phyloP scores from a whole-genome alignment of 2,888 invertebrate genomes.

The Agriopis marginaria region DNA sequence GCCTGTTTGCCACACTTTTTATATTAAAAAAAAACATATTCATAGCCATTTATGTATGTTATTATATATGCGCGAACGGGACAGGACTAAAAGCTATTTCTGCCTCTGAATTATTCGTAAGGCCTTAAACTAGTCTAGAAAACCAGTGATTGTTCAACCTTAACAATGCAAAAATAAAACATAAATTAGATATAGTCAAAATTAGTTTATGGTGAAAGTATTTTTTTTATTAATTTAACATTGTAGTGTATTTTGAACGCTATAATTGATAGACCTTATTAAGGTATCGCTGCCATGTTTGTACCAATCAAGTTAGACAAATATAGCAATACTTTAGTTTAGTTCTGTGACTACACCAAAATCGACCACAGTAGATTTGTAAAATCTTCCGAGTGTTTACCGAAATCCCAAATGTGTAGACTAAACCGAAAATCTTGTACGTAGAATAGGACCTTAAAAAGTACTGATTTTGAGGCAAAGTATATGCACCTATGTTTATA shows the following conservation, averaged over 20 bases:
- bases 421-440: conserved; percentile 8
- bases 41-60: too few species aligned
- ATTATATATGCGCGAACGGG: background rate
- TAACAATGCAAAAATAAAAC: background rate
- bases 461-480: too few species aligned
- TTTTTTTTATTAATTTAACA: background rate
- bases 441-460: conserved; percentile 1
- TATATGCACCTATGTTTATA: too few species aligned
- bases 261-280: too few species aligned
- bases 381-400: conserved; percentile 15
- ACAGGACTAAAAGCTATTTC: background rate
- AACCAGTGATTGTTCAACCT: background rate
- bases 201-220: background rate
- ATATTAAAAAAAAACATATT: too few species aligned
- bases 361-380: background rate
- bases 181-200: background rate
- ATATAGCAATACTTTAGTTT: too few species aligned
- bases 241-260: too few species aligned
- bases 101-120: background rate
- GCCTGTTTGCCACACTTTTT: too few species aligned
- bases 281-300: too few species aligned
- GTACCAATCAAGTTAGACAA: too few species aligned
- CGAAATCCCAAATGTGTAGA: conserved; percentile 34
- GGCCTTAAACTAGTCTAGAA: background rate
- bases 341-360: too few species aligned